Conservation (phyloP, 2,797 vertebrate species). For the Trachops cirrhosus region DNA sequence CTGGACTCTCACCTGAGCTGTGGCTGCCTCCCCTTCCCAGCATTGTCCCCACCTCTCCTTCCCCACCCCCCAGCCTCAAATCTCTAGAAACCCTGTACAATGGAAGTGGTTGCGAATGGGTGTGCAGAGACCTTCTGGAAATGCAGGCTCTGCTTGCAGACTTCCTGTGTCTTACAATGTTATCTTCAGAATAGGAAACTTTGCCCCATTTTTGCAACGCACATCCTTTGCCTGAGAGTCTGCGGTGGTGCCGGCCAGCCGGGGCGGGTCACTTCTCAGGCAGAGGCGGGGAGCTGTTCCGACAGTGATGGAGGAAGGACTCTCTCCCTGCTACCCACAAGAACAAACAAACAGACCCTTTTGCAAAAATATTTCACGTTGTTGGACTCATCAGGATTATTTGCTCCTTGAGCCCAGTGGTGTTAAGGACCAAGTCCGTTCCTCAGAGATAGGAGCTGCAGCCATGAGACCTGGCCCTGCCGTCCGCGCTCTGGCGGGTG, state of each 20-base stretch:
- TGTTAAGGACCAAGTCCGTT: not conserved
- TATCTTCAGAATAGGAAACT: slow-evolving; percentile 80
- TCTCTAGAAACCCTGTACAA: slow-evolving; percentile 41
- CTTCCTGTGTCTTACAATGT: slow-evolving; percentile 81
- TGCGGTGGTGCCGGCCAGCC: slow-evolving; percentile 64
- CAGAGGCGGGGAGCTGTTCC: slow-evolving; percentile 45
- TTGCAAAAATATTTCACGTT: slow-evolving; percentile 59
- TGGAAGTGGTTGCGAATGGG: slow-evolving; percentile 44
- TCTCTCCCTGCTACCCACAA: slow-evolving; percentile 19
- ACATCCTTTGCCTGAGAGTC: slow-evolving; percentile 78
- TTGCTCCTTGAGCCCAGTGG: slow-evolving; percentile 2
- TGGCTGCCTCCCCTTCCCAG: not conserved
- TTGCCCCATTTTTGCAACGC: slow-evolving; percentile 79
- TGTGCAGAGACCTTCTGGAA: slow-evolving; percentile 71
- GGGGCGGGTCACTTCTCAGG: slow-evolving; percentile 66
- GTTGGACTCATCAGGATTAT: not conserved
- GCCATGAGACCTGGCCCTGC: not conserved
- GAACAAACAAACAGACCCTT: slow-evolving; percentile 66
- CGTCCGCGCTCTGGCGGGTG: not conserved
- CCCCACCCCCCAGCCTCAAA: not conserved
- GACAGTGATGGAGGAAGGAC: slow-evolving; percentile 10
- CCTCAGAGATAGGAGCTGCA: not conserved
- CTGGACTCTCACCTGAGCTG: not conserved
- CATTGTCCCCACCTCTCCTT: not conserved
- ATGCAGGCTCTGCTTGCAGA: slow-evolving; percentile 58